These are phyloP conservation scores for Brachionus sp. DNA, from an alignment of 1,140 invertebrate species.

Conservation along the genomic window DNA sequence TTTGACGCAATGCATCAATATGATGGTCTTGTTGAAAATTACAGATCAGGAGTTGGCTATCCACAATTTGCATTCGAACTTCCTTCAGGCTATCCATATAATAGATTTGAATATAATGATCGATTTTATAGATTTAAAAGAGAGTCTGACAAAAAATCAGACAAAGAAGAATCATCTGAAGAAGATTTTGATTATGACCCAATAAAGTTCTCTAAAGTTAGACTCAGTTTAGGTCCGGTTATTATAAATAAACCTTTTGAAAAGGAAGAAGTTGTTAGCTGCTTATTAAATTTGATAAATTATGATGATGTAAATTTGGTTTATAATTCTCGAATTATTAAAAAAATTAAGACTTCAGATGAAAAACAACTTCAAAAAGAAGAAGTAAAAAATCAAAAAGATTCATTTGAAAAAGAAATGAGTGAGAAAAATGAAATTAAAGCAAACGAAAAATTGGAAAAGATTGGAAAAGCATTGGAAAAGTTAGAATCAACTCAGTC, in stretches of 20 bases:
- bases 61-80: neutral
- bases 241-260: constrained; percentile 18
- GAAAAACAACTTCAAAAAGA: neutral
- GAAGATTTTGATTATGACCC: constrained; percentile 43
- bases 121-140: neutral
- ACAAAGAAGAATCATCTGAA: neutral
- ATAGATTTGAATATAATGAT: neutral
- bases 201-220: constrained; percentile 11
- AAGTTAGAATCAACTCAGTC: neutral
- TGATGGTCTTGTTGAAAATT: neutral
- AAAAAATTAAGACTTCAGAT: neutral
- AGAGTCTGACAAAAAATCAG: neutral
- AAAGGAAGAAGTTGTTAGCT: constrained; percentile 31
- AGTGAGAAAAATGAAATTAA: too few species aligned
- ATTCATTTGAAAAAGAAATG: neutral
- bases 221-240: constrained; percentile 2
- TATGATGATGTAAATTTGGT: neutral
- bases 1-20: neutral
- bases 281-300: constrained; percentile 34
- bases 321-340: constrained; percentile 5
- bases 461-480: neutral
- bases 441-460: too few species aligned
- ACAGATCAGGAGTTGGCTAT: neutral
- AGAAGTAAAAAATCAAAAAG: neutral
- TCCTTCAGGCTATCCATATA: neutral